These are phyloP conservation scores for Holocentrus rufus DNA, from an alignment of 2,797 vertebrate species.

Conservation along the genomic window DNA sequence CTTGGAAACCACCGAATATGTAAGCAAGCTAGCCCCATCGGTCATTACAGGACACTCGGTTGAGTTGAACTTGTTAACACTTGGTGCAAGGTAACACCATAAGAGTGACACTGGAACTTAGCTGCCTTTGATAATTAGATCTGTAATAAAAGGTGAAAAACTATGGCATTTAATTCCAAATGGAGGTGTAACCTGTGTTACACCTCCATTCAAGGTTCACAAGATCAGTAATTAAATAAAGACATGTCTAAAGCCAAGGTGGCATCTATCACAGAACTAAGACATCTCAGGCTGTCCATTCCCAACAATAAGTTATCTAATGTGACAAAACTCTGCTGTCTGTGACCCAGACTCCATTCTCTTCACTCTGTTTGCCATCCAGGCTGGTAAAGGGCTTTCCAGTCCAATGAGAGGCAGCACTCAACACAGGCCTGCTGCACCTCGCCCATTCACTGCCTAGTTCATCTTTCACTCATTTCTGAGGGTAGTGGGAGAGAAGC, in stretches of 20 bases:
- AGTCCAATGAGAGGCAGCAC: constrained; percentile 1
- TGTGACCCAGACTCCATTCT: constrained; percentile 22
- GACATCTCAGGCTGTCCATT: constrained; percentile 51
- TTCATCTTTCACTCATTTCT: constrained; percentile 74
- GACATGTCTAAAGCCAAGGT: background rate
- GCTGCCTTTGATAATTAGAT: constrained; percentile 7
- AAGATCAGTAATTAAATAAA: background rate
- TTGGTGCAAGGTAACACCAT: constrained; percentile 45
- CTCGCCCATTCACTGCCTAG: constrained; percentile 50
- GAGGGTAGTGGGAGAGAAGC: constrained; percentile 69
- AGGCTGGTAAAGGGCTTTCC: constrained; percentile 11
- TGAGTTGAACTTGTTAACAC: constrained; percentile 55
- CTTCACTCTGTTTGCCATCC: constrained; percentile 19
- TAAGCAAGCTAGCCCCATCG: constrained; percentile 42
- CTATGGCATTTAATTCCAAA: constrained; percentile 13
- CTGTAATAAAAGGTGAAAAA: background rate
- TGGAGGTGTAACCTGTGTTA: constrained; percentile 8
- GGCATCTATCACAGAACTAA: background rate
- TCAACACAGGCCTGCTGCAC: constrained; percentile 33
- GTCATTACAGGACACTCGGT: constrained; percentile 53
- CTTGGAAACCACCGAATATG: constrained; percentile 67
- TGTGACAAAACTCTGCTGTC: constrained; percentile 19
- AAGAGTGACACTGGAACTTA: constrained; percentile 2
- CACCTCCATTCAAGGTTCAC: no score
- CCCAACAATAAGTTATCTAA: constrained; percentile 39